These are phyloP conservation scores for Archilochus colubris DNA, from an alignment of 2,113 vertebrate genomes.

Conservation along the genomic window DNA sequence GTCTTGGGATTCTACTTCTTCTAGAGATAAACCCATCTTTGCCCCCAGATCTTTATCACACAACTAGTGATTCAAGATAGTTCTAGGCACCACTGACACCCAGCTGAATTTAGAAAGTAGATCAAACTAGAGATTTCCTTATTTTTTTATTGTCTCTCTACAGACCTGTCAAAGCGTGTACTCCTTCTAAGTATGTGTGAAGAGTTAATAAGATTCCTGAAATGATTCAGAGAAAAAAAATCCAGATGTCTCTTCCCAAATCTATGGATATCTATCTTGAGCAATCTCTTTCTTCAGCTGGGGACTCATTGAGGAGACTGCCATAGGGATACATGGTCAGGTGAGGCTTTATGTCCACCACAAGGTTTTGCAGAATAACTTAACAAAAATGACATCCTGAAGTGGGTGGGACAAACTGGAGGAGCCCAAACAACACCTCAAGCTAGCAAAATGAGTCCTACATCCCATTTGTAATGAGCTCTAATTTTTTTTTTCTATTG, in stretches of 20 bases:
- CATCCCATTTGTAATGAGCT: not conserved
- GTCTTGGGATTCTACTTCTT: not conserved
- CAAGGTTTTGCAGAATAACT: not conserved
- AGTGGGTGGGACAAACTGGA: not conserved
- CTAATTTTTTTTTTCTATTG: not conserved
- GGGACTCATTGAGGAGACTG: not conserved
- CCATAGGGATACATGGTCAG: fast-evolving
- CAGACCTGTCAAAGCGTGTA: not conserved
- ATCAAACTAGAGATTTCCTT: not conserved
- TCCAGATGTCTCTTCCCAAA: not conserved
- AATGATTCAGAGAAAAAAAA: not conserved
- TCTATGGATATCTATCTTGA: not conserved
- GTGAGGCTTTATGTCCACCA: not conserved
- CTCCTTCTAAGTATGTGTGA: not conserved
- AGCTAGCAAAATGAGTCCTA: not conserved
- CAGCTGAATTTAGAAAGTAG: not conserved
- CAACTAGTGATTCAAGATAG: not conserved
- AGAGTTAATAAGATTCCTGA: not conserved
- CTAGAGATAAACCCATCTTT: not conserved
- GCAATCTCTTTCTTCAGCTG: not conserved
- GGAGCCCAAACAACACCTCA: not conserved
- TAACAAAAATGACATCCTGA: not conserved
- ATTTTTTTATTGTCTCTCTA: not conserved
- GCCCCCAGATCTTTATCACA: not conserved
- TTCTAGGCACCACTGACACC: not conserved